Evolutionary conservation across 2,888 invertebrate genomes (phyloP), one percentile per base, ranked within the genome.

Genomic region (Micoletzkya japonica): DNA sequence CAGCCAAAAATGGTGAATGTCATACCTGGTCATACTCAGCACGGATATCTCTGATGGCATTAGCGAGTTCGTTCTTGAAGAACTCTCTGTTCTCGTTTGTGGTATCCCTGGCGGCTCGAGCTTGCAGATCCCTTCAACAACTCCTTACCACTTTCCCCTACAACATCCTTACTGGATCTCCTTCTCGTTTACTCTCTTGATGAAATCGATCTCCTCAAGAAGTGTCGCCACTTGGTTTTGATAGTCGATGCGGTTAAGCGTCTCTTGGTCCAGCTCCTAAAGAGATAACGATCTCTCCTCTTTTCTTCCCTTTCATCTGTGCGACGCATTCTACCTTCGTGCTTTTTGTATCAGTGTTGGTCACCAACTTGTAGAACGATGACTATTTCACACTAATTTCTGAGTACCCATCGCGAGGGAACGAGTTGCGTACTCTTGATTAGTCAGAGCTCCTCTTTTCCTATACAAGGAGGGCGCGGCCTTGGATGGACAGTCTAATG

Each of bases 1-100:
- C 6, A 63, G 26, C 14, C 32, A 34, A 24, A 66, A 6, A 20
- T 30, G 57, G 28, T 36, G 4, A 34, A 10, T 4, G n/a, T 24
- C 64, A n/a, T n/a, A 87, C 86, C 74, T 81, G 81, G 75, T 89
- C 88, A 80, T 83, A 88, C 86, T 80, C 87, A 39, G 79, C 79
- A 75, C 88, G 87, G 76, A 89, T 88, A 74, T 89, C 88, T 37
- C 87, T 82, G 77, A 89, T 87, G 60, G 88, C 88, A 71, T 86
- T 83, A 6, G 87, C 86, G 74, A 89, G 80, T 76, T 89, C 88
- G 78, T 87, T 88, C 85, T 87, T 88, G 88, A 89, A 89, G 86
- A 86, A 89, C 77, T 88, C 88, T 26, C 88, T 84, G 86, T 89
- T 88, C 81, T 89, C 88, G 59, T 85, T 86, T 7, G 88, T 88